phyloP scores from a whole-genome alignment of 2,113 vertebrate species.

The Herpetotheres cachinnans region DNA sequence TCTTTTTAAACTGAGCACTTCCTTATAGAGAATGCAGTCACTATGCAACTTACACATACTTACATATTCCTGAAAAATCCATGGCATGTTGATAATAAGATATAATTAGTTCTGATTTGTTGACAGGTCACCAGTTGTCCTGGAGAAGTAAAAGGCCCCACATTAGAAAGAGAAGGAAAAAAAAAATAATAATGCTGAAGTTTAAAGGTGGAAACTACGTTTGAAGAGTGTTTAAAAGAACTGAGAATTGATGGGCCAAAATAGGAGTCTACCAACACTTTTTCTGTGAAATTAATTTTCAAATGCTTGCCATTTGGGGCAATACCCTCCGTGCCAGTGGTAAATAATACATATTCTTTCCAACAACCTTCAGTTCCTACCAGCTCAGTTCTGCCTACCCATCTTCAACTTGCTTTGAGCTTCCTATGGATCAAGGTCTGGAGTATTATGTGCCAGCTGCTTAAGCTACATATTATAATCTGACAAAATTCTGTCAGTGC shows the following conservation, averaged over 20 bases:
- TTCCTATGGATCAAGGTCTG: not conserved
- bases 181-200: accelerated
- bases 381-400: not conserved
- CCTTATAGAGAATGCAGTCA: not conserved
- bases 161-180: not conserved
- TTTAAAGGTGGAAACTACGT: not conserved
- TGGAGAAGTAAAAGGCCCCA: not conserved
- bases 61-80: not conserved
- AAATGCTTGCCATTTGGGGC: not conserved
- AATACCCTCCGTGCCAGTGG: not conserved
- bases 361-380: not conserved
- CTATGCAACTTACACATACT: not conserved
- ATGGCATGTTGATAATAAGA: not conserved
- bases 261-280: not conserved
- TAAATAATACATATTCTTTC: not conserved
- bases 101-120: not conserved
- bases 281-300: not conserved
- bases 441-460: not conserved
- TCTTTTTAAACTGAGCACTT: not conserved
- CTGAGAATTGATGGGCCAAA: not conserved
- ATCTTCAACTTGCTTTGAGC: not conserved
- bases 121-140: not conserved
- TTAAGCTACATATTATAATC: not conserved
- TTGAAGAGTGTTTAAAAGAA: not conserved
- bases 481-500: not conserved